phyloP scores from a whole-genome alignment of 1,140 invertebrate genomes.

The Caenorhabditis brenneri region DNA sequence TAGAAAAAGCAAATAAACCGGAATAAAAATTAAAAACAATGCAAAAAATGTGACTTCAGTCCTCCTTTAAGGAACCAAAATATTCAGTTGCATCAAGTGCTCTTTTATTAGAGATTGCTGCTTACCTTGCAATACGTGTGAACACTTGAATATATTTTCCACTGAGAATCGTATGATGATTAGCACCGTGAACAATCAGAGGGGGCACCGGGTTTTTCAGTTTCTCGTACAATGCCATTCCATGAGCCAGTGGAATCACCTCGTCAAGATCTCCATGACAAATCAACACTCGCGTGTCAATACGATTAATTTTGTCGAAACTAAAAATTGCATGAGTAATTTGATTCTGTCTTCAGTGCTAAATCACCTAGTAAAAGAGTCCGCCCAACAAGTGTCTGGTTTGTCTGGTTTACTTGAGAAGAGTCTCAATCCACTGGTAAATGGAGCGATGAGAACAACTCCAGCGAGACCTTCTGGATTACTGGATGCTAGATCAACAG shows the following conservation, averaged over 20 bases:
- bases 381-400: constrained; percentile 25
- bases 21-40: no score
- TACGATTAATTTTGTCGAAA: constrained; percentile 48
- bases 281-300: constrained; percentile 48
- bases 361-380: constrained; percentile 26
- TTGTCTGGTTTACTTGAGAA: constrained; percentile 21
- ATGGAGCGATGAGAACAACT: constrained; percentile 54
- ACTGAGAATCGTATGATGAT: constrained; percentile 55
- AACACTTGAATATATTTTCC: constrained; percentile 57
- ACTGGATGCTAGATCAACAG: constrained; percentile 41
- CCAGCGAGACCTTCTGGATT: constrained; percentile 48
- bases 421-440: constrained; percentile 48
- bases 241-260: constrained; percentile 45
- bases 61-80: no score
- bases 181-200: constrained; percentile 47
- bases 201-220: constrained; percentile 46
- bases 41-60: no score
- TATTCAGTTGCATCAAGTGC: no score
- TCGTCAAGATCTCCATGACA: constrained; percentile 52
- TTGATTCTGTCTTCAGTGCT: no score
- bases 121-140: constrained; percentile 52
- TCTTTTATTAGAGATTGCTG: no score
- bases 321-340: constrained; percentile 17
- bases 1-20: no score
- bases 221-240: constrained; percentile 16